Conservation (phyloP, 2,113 vertebrate species). For the Campylorhamphus procurvoides region DNA sequence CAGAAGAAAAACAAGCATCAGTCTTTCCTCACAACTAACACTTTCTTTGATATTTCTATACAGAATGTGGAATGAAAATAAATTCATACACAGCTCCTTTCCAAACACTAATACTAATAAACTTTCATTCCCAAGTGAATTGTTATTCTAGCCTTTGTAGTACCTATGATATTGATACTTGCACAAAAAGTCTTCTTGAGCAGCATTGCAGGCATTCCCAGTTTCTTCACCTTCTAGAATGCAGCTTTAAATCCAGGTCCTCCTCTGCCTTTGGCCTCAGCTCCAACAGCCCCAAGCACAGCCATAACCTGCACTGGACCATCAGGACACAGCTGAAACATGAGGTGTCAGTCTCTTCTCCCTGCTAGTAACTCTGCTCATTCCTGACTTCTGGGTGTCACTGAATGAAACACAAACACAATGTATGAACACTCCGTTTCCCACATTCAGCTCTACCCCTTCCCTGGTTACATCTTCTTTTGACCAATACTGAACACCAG, state of each 20-base stretch:
- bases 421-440: fast-evolving
- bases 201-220: neutral
- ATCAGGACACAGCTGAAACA: neutral
- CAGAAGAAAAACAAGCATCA: neutral
- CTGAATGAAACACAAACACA: neutral
- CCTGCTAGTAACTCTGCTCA: neutral
- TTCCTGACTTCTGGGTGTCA: fast-evolving
- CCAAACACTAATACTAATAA: neutral
- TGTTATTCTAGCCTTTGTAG: neutral
- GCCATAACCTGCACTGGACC: neutral
- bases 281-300: neutral
- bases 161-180: fast-evolving
- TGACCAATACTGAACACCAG: neutral
- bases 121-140: neutral
- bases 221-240: neutral
- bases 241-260: neutral
- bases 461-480: neutral
- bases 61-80: neutral
- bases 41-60: neutral
- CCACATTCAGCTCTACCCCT: neutral
- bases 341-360: fast-evolving
- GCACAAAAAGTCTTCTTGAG: neutral
- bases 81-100: neutral
- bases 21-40: neutral
- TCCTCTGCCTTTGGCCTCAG: neutral